Evolutionary conservation across 2,797 vertebrate species (phyloP), one percentile per base, ranked within the genome.

Genomic region (Scarus forsteni): DNA sequence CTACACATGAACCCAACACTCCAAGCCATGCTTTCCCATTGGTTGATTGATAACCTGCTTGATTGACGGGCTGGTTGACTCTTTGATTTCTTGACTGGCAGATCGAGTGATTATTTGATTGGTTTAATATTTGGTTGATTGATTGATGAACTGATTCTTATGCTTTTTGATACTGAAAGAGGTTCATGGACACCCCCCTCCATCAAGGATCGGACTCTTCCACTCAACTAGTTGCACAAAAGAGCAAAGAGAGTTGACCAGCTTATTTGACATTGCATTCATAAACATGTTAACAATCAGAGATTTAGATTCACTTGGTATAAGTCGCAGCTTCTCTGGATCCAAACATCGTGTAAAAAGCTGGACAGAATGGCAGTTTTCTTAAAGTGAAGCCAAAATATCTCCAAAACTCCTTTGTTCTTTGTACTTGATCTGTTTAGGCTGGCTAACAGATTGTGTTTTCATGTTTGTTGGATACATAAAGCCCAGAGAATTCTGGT

Each of bases 1-100:
- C 84, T 89, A 84, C 87, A 88, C 57, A 79, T 11, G 38, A 77
- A 78, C 66, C 80, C 58, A 12, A 75, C 79, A 65, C 77, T 58
- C 74, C 76, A 71, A 80, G 77, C 79, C 85, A 85, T 83, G 84
- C 79, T 60, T 46, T 61, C 65, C 62, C 81, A 62, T 55, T 61
- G 77, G 53, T 64, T 73, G 43, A 70, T 19, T 72, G 55, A 70
- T 62, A 8, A 70, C 10, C 18, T 64, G 76, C 18, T 63, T 52
- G 15, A 54, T 44, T 65, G 75, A 50, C n/a, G 51, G 56, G 61
- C 67, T 51, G 75, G 15, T 49, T 64, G 61, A 48, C 49, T 70
- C 14, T 60, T 59, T 72, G 55, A 49, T 61, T 60, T 35, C 35
- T 62, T 42, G 62, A 56, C 50, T 62, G 62, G 19, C 36, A 13